phyloP scores from a whole-genome alignment of 2,797 vertebrate species.

The Ptychadena robeensis region DNA sequence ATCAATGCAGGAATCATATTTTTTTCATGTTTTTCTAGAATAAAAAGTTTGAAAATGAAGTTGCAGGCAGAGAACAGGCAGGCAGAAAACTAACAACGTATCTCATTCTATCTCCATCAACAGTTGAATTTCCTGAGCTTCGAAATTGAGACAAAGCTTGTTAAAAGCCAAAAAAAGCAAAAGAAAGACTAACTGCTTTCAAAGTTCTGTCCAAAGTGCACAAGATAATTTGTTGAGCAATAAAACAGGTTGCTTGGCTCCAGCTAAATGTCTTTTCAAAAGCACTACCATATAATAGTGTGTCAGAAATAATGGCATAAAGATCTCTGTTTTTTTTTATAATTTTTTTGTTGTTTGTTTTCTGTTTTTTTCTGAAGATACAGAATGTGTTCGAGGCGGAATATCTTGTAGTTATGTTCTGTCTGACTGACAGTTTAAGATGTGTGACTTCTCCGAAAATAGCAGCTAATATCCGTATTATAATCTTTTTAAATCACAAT shows the following conservation, averaged over 20 bases:
- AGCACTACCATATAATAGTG: conserved; percentile 15
- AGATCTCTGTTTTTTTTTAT: background rate
- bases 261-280: conserved; percentile 27
- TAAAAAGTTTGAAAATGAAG: too few species aligned
- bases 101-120: conserved; percentile 3
- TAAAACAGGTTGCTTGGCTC: conserved; percentile 16
- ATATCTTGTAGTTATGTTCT: background rate
- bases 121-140: conserved; percentile 1
- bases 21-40: too few species aligned
- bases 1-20: background rate
- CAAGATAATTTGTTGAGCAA: conserved; percentile 21
- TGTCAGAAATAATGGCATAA: background rate
- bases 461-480: background rate
- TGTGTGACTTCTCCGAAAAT: background rate
- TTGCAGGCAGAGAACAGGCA: background rate
- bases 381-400: background rate
- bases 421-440: conserved; percentile 25
- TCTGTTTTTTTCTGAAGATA: background rate
- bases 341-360: too few species aligned
- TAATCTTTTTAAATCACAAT: background rate
- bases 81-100: background rate
- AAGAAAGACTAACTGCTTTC: conserved; percentile 30
- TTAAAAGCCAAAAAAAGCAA: conserved; percentile 18
- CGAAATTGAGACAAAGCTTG: conserved; percentile 12
- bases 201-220: conserved; percentile 17